Base-by-base conservation (phyloP, 2,113 vertebrate genomes). In the Chinchilla lanigera region DNA sequence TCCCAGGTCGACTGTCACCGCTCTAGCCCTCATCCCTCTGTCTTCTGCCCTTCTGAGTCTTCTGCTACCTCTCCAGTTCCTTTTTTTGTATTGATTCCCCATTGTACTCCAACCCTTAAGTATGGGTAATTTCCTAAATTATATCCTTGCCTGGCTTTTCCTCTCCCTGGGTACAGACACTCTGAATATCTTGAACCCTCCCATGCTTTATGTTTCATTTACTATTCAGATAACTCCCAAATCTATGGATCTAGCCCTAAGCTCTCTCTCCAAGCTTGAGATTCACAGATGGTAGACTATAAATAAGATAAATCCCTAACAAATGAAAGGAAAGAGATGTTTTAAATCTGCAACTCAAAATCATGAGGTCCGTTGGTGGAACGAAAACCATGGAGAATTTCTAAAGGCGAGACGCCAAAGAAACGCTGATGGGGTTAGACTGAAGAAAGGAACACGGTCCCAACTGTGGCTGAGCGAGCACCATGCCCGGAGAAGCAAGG, bases 151-250 rank as follows among this genome's bases (percentile, higher is more conserved):
- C 52, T 89, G 44, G 9, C 24, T 93, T 83, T 83, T 83, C 75
- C 26, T 77, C 20, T 67, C 52, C 90, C 75, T 52, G 3, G 65
- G 61, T 73, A 81, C 71, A 95, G 50, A 50, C 50, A 63, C 86
- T 93, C 35, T 90, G 71, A 80, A n/a, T 44, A 78, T 83, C 85
- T 90, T 92, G 82, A 52, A 87, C 61, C 30, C 38, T 63, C 22
- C 28, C 38, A 9, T 30, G 71, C 69, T 93, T 93, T 63, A 77
- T 61, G 81, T 82, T 93, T 83, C 85, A 71, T 71, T 86, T 85
- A 75, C 92, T 96, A 83, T 86, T 95, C 85, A 77, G 75, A 86
- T 89, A 65, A 94, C 41, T 77, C 78, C 63, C 80, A 85, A 60
- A 92, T 86, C 80, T 86, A 77, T 24, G 7, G 24, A 41, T 56